These are phyloP conservation scores for Aphelocoma californica DNA, from an alignment of 2,797 vertebrate genomes.

Conservation along the genomic window DNA sequence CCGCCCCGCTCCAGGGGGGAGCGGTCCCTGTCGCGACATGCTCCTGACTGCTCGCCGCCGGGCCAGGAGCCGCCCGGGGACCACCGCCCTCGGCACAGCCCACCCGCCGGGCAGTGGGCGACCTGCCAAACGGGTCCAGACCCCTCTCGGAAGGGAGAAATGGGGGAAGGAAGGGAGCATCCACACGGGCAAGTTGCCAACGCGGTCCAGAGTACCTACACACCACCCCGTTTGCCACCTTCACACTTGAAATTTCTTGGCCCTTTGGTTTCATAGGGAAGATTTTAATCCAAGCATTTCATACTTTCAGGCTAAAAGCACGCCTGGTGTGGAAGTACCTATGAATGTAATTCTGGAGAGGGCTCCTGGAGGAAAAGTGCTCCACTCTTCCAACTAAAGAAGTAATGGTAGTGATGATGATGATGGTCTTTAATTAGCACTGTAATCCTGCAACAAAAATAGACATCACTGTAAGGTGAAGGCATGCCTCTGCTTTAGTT, in stretches of 20 bases:
- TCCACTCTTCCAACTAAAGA: not conserved
- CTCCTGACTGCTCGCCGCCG: not conserved
- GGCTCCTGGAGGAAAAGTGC: not conserved
- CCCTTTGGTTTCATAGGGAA: not conserved
- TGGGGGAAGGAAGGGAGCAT: not conserved
- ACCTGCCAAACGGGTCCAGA: fast-evolving
- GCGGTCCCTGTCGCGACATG: not conserved
- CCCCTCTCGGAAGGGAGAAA: not conserved
- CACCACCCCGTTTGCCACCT: not conserved
- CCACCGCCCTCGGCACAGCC: not conserved
- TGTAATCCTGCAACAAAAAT: not conserved
- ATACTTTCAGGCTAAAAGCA: not conserved
- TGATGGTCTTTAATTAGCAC: not conserved
- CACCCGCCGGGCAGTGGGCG: not conserved
- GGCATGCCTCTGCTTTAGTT: not conserved
- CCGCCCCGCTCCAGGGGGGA: not conserved
- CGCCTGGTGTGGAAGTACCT: fast-evolving
- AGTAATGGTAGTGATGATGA: not conserved
- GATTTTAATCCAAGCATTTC: not conserved
- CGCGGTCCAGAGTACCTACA: not conserved
- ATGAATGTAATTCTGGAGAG: not conserved
- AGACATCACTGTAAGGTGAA: not conserved
- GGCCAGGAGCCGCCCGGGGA: not conserved
- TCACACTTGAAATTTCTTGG: not conserved
- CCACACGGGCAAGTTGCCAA: fast-evolving